Evolutionary conservation across 2,888 invertebrate genomes (phyloP).

Genomic region (Beris chalybata): DNA sequence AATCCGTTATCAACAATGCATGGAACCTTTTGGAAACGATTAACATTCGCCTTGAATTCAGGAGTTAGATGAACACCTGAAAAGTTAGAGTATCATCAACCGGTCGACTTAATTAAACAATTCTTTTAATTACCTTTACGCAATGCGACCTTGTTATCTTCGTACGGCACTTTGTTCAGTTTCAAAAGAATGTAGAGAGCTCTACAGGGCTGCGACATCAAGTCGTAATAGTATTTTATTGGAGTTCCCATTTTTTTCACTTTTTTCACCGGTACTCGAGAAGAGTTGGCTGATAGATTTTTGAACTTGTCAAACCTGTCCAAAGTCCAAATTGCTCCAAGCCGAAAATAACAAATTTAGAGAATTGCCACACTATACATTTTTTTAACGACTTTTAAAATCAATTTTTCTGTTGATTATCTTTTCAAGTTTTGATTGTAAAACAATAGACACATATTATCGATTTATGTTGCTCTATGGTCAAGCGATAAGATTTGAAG

Average conservation of each 20-base stretch:
- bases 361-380: too few relatives aligned
- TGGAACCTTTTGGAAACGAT: slow-evolving; percentile 68
- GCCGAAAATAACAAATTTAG: too few relatives aligned
- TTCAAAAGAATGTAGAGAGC: slow-evolving; percentile 72
- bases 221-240: slow-evolving; percentile 68
- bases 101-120: slow-evolving; percentile 66
- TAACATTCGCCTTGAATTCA: slow-evolving; percentile 62
- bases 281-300: too few relatives aligned
- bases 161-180: slow-evolving; percentile 64
- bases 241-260: slow-evolving; percentile 5
- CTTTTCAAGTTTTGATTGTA: too few relatives aligned
- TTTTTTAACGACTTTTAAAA: too few relatives aligned
- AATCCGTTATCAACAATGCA: slow-evolving; percentile 70
- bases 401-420: too few relatives aligned
- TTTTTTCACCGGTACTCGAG: too few relatives aligned
- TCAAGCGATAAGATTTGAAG: too few relatives aligned
- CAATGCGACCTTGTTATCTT: slow-evolving; percentile 63
- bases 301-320: too few relatives aligned
- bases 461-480: too few relatives aligned
- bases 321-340: too few relatives aligned
- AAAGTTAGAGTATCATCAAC: slow-evolving; percentile 44
- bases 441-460: too few relatives aligned
- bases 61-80: slow-evolving; percentile 66
- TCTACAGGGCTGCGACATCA: slow-evolving; percentile 76
- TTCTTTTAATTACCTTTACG: slow-evolving; percentile 61